These are phyloP conservation scores for Lasioglossum baleicum DNA, from an alignment of 1,140 invertebrate species.

Conservation along the genomic window DNA sequence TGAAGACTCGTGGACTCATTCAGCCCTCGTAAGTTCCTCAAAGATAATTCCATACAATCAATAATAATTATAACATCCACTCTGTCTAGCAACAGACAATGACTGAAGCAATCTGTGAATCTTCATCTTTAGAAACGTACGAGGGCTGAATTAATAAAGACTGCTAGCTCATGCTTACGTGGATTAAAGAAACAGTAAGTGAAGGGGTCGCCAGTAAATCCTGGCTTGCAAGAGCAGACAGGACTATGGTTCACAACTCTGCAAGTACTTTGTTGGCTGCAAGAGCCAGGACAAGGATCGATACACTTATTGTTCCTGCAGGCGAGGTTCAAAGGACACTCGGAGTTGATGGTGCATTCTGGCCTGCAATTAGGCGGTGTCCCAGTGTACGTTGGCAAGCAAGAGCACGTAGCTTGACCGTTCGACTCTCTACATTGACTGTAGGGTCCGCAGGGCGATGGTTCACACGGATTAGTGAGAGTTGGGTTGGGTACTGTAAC, in stretches of 20 bases:
- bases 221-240: slow-evolving; percentile 84
- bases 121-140: background rate
- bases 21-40: too few species aligned
- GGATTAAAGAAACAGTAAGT: slow-evolving; percentile 74
- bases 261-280: slow-evolving; percentile 85
- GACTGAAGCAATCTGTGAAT: too few species aligned
- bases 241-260: slow-evolving; percentile 86
- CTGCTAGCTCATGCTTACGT: slow-evolving; percentile 66
- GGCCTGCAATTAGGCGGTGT: slow-evolving; percentile 84
- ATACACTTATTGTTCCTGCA: slow-evolving; percentile 86
- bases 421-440: slow-evolving; percentile 83
- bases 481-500: slow-evolving; percentile 28
- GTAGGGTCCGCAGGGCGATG: slow-evolving; percentile 87
- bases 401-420: slow-evolving; percentile 84
- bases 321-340: slow-evolving; percentile 84
- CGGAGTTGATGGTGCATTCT: slow-evolving; percentile 84
- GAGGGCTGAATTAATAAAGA: background rate
- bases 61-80: too few species aligned
- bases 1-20: slow-evolving; percentile 3
- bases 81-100: too few species aligned
- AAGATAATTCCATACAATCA: too few species aligned
- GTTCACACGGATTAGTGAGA: slow-evolving; percentile 83
- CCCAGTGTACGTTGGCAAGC: slow-evolving; percentile 83
- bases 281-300: slow-evolving; percentile 85
- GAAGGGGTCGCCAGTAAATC: slow-evolving; percentile 82